Conservation (phyloP, 2,888 invertebrate genomes). For the Nysson spinosus region DNA sequence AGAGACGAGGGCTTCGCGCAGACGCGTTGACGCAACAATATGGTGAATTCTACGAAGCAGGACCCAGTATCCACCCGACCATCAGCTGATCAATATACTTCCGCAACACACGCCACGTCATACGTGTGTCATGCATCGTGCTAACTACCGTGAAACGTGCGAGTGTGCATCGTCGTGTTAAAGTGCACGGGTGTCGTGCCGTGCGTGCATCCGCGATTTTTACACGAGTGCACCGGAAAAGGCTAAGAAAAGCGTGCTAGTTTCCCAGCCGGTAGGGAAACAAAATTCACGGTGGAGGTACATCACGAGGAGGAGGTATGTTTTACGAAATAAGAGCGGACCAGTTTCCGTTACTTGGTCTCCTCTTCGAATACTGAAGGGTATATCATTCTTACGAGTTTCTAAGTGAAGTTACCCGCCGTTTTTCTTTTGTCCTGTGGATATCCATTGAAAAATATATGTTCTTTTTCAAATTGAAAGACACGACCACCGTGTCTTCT, state of each 20-base stretch:
- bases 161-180: slow-evolving; percentile 23
- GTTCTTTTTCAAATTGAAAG: no score
- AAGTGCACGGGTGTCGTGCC: slow-evolving; percentile 27
- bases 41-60: slow-evolving; percentile 72
- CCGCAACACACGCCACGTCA: slow-evolving; percentile 64
- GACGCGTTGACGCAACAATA: slow-evolving; percentile 65
- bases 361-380: no score
- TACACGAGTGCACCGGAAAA: not conserved
- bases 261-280: slow-evolving; percentile 4
- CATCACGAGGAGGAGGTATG: slow-evolving; percentile 3
- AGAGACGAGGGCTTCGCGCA: slow-evolving; percentile 59
- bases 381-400: no score
- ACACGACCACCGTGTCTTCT: no score
- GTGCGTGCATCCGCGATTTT: slow-evolving; percentile 13
- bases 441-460: no score
- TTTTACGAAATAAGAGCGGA: not conserved
- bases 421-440: no score
- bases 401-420: no score
- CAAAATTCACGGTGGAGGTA: slow-evolving; percentile 22
- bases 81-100: slow-evolving; percentile 75
- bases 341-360: not conserved
- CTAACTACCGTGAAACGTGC: slow-evolving; percentile 52
- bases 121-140: slow-evolving; percentile 58
- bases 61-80: slow-evolving; percentile 76
- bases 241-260: not conserved